Percentiles rank a stretch among this genome's conserved stretches.
phyloP scores from a whole-genome alignment of 2,113 vertebrate genomes.

The Meriones unguiculatus region DNA sequence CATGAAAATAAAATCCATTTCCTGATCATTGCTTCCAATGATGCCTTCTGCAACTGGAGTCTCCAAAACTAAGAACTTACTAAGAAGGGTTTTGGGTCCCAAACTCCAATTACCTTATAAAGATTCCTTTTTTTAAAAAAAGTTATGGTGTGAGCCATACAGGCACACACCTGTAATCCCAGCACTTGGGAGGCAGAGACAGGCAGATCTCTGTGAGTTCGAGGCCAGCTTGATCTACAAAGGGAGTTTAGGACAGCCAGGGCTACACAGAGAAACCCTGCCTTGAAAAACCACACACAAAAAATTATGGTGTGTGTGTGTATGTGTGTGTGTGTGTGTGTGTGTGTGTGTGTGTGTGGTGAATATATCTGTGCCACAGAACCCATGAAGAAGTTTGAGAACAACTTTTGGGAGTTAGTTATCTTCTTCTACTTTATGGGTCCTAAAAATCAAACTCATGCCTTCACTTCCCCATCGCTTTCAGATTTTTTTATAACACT shows the following conservation, averaged over 20 bases:
- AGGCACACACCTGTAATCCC: no score
- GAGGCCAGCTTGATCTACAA: no score
- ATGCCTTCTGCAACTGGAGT: background rate
- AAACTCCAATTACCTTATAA: constrained; percentile 50
- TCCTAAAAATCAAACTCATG: background rate
- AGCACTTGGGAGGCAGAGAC: no score
- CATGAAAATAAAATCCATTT: constrained; percentile 39
- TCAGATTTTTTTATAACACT: background rate
- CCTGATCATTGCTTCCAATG: constrained; percentile 16
- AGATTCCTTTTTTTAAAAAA: background rate
- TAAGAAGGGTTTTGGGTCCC: background rate
- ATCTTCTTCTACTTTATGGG: background rate
- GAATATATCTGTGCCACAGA: no score
- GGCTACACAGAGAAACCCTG: no score
- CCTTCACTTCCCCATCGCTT: background rate
- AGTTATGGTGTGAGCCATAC: background rate
- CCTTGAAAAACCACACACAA: no score
- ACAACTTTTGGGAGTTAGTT: background rate
- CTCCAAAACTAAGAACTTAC: constrained; percentile 17
- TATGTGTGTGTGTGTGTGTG: background rate
- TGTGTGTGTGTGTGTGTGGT: background rate
- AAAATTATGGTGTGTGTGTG: no score
- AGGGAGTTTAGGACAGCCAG: no score
- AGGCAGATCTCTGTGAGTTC: no score
- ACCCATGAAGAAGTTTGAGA: background rate